Conservation (phyloP, 2,113 vertebrate genomes). For the Amblyopsis rosae region DNA sequence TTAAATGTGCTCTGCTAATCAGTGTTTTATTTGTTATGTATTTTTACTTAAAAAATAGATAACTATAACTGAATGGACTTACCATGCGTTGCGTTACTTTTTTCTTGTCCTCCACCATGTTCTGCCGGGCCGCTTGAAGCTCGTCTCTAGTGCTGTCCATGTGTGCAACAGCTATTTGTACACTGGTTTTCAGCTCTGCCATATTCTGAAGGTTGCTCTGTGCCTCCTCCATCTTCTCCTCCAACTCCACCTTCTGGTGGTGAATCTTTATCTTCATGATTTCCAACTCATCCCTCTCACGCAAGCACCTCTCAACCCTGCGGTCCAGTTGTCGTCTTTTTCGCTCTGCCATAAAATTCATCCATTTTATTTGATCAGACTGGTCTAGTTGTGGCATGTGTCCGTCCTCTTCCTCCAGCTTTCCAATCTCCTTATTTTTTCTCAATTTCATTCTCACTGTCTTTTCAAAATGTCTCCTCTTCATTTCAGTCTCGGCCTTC, state of each 20-base stretch:
- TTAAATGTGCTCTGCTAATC: too few species aligned
- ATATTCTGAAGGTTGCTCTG: neutral
- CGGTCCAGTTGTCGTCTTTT: constrained; percentile 15
- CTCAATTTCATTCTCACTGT: constrained; percentile 27
- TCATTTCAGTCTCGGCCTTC: constrained; percentile 37
- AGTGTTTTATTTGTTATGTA: too few species aligned
- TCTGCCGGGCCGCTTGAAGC: constrained; percentile 30
- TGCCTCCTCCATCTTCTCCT: constrained; percentile 27
- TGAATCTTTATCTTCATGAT: constrained; percentile 3
- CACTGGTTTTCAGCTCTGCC: constrained; percentile 25
- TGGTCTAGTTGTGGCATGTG: constrained; percentile 25
- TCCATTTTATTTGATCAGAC: constrained; percentile 38
- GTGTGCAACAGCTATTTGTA: constrained; percentile 34
- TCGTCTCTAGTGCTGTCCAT: constrained; percentile 27
- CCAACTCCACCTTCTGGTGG: constrained; percentile 11
- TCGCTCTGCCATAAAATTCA: constrained; percentile 35
- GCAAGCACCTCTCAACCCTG: constrained; percentile 6
- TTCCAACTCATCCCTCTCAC: constrained; percentile 18
- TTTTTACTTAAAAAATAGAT: neutral
- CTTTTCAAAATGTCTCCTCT: constrained; percentile 39
- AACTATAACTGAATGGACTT: constrained; percentile 8
- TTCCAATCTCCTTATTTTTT: constrained; percentile 23
- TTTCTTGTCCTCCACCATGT: constrained; percentile 28
- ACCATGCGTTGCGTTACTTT: constrained; percentile 30
- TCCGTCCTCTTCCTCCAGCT: constrained; percentile 19